A percentile compares a stretch with the other conserved stretches of the same genome.
phyloP scores from a whole-genome alignment of 2,888 invertebrate species.

The Nectonema munidae region DNA sequence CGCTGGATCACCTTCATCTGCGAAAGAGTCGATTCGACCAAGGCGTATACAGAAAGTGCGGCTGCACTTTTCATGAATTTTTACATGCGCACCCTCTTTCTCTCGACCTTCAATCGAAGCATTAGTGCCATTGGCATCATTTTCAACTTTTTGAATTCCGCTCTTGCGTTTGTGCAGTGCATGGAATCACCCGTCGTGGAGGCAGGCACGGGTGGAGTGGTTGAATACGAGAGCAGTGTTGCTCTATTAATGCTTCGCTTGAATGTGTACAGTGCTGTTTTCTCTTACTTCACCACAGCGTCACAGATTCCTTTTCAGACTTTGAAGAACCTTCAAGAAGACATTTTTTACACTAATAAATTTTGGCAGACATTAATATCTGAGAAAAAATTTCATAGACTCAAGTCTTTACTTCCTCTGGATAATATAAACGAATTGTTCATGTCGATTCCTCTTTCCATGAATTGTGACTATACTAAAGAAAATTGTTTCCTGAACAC shows the following conservation, averaged over 20 bases:
- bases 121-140: conserved; percentile 63
- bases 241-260: conserved; percentile 70
- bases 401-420: conserved; percentile 18
- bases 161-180: conserved; percentile 60
- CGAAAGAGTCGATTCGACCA: background rate
- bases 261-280: conserved; percentile 60
- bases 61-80: too few species aligned
- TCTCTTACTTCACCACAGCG: conserved; percentile 41
- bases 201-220: too few species aligned
- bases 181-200: conserved; percentile 40
- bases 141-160: conserved; percentile 52
- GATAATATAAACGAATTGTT: too few species aligned
- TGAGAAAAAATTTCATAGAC: conserved; percentile 26
- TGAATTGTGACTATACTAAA: too few species aligned
- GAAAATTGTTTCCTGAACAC: too few species aligned
- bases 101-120: conserved; percentile 31
- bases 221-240: conserved; percentile 39
- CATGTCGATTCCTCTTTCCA: too few species aligned
- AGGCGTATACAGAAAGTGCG: background rate
- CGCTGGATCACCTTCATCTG: too few species aligned
- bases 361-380: conserved; percentile 78
- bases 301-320: conserved; percentile 20
- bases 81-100: conserved; percentile 14
- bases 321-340: conserved; percentile 43
- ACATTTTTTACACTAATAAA: conserved; percentile 48